phyloP scores from a whole-genome alignment of 2,113 vertebrate genomes.

The Thamnaconus septentrionalis region DNA sequence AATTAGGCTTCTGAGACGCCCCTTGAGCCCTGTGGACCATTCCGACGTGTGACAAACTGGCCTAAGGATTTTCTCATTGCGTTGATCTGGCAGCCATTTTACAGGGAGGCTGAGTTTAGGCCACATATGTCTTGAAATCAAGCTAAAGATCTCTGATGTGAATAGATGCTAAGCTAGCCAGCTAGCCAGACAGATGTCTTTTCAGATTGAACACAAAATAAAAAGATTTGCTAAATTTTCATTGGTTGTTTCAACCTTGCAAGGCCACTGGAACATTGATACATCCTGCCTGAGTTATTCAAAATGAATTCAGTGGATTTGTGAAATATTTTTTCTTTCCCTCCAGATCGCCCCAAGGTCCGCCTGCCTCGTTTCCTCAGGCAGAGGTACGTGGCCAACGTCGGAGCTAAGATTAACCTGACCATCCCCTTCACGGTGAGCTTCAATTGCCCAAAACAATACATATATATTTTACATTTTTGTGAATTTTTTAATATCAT shows the following conservation, averaged over 20 bases:
- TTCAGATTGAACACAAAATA: too few species aligned
- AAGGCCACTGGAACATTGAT: too few species aligned
- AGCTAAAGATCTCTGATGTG: too few species aligned
- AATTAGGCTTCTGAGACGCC: conserved; percentile 13
- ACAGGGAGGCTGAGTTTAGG: too few species aligned
- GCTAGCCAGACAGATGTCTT: too few species aligned
- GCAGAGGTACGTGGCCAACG: conserved; percentile 80
- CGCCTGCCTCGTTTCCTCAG: conserved; percentile 88
- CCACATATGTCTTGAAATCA: too few species aligned
- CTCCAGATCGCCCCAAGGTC: conserved; percentile 88
- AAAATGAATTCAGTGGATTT: conserved; percentile 5
- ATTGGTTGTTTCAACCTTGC: too few species aligned
- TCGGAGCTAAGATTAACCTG: conserved; percentile 87
- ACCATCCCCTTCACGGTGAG: conserved; percentile 91
- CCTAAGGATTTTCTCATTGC: too few species aligned
- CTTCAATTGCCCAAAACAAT: background rate
- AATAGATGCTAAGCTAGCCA: too few species aligned
- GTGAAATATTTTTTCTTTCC: background rate
- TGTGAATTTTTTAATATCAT: background rate
- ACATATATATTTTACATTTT: background rate
- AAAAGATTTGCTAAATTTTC: too few species aligned
- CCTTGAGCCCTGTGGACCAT: conserved; percentile 3
- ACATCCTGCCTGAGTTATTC: too few species aligned
- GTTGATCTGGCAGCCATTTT: too few species aligned
- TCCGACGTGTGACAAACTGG: conserved; percentile 5